phyloP scores from a whole-genome alignment of 30 jellyfish, hydroid and myxozoan genomes.

The Hydractinia echinata region DNA sequence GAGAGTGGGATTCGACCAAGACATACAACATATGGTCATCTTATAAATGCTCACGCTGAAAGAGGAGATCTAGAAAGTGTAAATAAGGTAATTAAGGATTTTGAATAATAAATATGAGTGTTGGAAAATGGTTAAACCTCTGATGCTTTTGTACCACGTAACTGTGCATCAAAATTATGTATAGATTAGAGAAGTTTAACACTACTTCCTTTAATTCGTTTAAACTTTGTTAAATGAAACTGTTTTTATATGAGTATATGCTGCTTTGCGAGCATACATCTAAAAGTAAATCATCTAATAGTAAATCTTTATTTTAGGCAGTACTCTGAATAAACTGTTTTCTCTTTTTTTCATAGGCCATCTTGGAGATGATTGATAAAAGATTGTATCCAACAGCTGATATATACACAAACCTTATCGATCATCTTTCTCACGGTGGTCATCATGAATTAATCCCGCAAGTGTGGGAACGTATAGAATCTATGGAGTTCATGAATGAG shows the following conservation, averaged over 20 bases:
- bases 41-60: slow-evolving; percentile 66
- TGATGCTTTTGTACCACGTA: no score
- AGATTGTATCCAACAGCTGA: slow-evolving; percentile 24
- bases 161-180: no score
- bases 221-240: no score
- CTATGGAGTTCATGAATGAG: not conserved
- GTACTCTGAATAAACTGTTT: no score
- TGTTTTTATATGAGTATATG: no score
- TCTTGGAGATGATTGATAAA: slow-evolving; percentile 21
- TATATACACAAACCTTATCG: slow-evolving; percentile 4
- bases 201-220: no score
- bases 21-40: slow-evolving; percentile 50
- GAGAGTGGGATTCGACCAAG: slow-evolving; percentile 60
- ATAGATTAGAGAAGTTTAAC: no score
- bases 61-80: slow-evolving; percentile 63
- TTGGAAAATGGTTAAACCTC: no score
- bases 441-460: slow-evolving; percentile 6
- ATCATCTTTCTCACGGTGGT: slow-evolving; percentile 20
- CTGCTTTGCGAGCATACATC: no score
- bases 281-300: no score
- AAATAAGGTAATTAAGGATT: slow-evolving; percentile 31
- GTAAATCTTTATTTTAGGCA: no score
- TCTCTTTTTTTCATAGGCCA: not conserved
- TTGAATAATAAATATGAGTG: no score
- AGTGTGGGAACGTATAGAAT: slow-evolving; percentile 22